phyloP scores from a whole-genome alignment of 2,797 vertebrate genomes.

The Salmo trutta region DNA sequence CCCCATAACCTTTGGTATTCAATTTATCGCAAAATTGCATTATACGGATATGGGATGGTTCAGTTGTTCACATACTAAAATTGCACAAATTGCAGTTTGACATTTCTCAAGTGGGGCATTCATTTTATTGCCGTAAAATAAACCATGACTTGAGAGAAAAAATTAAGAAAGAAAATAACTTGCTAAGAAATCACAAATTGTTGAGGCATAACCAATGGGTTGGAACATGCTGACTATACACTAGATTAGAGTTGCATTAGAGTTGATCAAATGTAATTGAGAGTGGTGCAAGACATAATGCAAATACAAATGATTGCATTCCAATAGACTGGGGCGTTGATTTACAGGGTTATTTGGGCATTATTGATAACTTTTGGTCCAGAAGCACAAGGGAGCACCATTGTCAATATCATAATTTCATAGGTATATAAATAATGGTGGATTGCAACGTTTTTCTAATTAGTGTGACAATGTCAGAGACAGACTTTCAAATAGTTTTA shows the following conservation, averaged over 20 bases:
- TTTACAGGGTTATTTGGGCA: neutral
- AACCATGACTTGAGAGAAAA: neutral
- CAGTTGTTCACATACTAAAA: conserved; percentile 14
- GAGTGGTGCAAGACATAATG: neutral
- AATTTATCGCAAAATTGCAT: neutral
- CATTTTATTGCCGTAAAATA: neutral
- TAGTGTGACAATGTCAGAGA: neutral
- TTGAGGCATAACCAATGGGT: neutral
- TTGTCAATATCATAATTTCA: neutral
- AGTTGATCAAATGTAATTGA: neutral
- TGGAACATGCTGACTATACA: neutral
- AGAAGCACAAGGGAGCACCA: neutral
- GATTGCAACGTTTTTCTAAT: neutral
- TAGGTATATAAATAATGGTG: neutral
- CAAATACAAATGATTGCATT: neutral
- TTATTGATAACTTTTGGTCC: neutral
- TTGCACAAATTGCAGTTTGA: neutral
- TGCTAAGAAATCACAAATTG: too few species aligned
- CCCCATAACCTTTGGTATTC: neutral
- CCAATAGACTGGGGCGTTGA: neutral
- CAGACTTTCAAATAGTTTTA: neutral
- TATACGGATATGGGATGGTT: neutral
- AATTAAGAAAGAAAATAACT: neutral
- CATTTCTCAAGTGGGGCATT: neutral
- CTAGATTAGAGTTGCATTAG: neutral